Evolutionary conservation across 1,140 invertebrate genomes (phyloP).

Genomic region (Antheraea mylitta): DNA sequence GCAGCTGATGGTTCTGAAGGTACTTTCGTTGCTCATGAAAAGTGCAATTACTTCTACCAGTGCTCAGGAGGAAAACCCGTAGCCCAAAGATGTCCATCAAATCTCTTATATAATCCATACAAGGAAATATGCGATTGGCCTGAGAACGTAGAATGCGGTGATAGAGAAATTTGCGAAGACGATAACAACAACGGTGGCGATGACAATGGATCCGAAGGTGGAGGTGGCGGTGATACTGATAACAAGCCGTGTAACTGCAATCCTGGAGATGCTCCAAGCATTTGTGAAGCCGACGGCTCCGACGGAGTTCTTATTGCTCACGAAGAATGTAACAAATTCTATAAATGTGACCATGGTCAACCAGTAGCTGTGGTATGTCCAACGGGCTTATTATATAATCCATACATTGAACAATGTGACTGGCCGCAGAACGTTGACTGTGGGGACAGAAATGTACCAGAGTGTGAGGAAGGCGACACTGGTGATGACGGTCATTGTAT

Average conservation of each 20-base stretch:
- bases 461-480: slow-evolving; percentile 9
- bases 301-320: slow-evolving; percentile 9
- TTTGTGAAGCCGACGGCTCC: slow-evolving; percentile 5
- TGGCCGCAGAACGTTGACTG: slow-evolving; percentile 9
- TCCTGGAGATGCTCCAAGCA: slow-evolving; percentile 29
- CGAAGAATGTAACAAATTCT: slow-evolving; percentile 9
- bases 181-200: slow-evolving; percentile 6
- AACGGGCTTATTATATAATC: background rate
- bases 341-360: slow-evolving; percentile 3
- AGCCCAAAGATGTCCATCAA: slow-evolving; percentile 58
- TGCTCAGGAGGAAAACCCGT: slow-evolving; percentile 31
- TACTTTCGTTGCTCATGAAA: slow-evolving; percentile 30
- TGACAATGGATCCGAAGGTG: slow-evolving; percentile 1
- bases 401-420: slow-evolving; percentile 6
- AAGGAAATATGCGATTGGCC: slow-evolving; percentile 80
- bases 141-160: slow-evolving; percentile 63
- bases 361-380: background rate
- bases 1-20: slow-evolving; percentile 20
- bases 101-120: slow-evolving; percentile 79
- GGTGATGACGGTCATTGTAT: slow-evolving; percentile 6
- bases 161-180: slow-evolving; percentile 19
- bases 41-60: slow-evolving; percentile 40
- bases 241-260: slow-evolving; percentile 25
- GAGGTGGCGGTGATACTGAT: background rate
- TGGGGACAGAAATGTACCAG: slow-evolving; percentile 10